These are phyloP conservation scores for Melanotaenia duboulayi DNA, from an alignment of 2,113 vertebrate genomes.

Conservation along the genomic window DNA sequence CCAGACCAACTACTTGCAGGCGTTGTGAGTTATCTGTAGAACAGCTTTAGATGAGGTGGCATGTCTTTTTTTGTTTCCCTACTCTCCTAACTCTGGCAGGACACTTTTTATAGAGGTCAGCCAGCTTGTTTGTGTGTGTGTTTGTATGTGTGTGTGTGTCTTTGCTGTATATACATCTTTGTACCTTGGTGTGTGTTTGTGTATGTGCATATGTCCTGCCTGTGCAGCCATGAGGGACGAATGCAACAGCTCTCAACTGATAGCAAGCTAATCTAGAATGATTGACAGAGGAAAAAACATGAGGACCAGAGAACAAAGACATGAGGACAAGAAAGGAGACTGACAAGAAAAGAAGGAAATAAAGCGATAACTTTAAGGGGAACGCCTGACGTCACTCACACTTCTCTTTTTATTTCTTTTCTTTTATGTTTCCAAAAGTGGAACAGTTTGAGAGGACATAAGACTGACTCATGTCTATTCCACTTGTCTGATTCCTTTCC, in stretches of 20 bases:
- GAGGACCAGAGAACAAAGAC: conserved; percentile 29
- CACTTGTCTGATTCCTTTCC: conserved; percentile 54
- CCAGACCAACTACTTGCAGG: conserved; percentile 52
- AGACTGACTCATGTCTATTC: conserved; percentile 55
- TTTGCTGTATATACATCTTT: not conserved
- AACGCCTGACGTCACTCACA: conserved; percentile 34
- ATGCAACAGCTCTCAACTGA: conserved; percentile 52
- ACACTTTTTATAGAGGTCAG: conserved; percentile 36
- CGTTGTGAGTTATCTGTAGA: conserved; percentile 57
- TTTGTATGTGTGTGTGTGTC: not conserved
- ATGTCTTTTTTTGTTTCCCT: not conserved
- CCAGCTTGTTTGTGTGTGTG: conserved; percentile 7
- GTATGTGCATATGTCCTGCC: not conserved
- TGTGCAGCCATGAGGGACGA: conserved; percentile 33
- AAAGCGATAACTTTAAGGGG: conserved; percentile 40
- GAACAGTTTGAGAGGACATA: conserved; percentile 25
- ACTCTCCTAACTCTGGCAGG: conserved; percentile 25
- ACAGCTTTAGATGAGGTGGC: conserved; percentile 41
- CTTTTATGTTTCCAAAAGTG: conserved; percentile 22
- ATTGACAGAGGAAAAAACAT: conserved; percentile 48
- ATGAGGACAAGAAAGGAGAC: conserved; percentile 30
- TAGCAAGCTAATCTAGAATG: conserved; percentile 46
- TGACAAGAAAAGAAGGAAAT: not conserved
- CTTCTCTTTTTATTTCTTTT: conserved; percentile 11
- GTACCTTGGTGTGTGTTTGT: not conserved